Conservation (phyloP, 2,888 invertebrate species). For the Cheilosia urbana region DNA sequence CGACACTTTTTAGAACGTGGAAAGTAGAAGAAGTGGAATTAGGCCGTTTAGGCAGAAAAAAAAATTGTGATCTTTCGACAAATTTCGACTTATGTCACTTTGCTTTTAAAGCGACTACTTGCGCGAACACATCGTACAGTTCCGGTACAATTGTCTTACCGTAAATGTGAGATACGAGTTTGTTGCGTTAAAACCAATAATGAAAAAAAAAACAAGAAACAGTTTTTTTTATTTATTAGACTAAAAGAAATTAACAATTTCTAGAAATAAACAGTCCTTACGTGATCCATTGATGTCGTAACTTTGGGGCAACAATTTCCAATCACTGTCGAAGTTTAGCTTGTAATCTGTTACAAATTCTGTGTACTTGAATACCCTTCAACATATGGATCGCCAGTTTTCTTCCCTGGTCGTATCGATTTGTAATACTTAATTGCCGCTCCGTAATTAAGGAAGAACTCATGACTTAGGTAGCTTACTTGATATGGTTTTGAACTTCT, state of each 20-base stretch:
- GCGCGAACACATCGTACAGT: no score
- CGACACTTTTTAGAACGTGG: no score
- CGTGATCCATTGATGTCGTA: not conserved
- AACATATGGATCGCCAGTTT: slow-evolving; percentile 28
- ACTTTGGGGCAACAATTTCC: slow-evolving; percentile 24
- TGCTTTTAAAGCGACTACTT: no score
- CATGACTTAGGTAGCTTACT: no score
- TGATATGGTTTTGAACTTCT: no score
- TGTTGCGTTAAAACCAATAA: not conserved
- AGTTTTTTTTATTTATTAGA: not conserved
- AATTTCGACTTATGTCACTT: no score
- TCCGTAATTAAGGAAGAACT: no score
- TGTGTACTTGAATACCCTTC: slow-evolving; percentile 23
- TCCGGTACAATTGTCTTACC: slow-evolving; percentile 3
- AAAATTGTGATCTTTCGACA: no score
- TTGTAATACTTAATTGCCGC: no score
- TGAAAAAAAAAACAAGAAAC: not conserved
- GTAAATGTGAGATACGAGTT: slow-evolving; percentile 6
- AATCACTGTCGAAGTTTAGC: slow-evolving; percentile 17
- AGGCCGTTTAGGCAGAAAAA: no score
- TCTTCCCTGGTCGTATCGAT: slow-evolving; percentile 21
- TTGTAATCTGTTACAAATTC: slow-evolving; percentile 3
- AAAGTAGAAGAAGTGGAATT: no score
- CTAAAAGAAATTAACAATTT: not conserved
- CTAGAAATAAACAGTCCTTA: not conserved